phyloP scores from a whole-genome alignment of 2,888 invertebrate species.

The Platypus cylindrus region DNA sequence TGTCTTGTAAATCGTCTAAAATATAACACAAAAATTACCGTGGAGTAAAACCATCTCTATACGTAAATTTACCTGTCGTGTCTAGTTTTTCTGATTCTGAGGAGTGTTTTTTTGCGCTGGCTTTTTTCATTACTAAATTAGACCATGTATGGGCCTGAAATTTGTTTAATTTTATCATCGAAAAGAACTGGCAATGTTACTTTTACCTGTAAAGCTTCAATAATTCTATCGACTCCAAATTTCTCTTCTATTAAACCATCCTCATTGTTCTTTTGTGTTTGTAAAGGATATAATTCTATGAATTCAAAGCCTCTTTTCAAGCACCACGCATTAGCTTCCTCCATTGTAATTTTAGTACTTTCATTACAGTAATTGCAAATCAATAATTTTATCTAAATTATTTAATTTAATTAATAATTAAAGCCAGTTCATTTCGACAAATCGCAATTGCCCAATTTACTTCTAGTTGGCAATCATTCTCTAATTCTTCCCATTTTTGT shows the following conservation, averaged over 20 bases:
- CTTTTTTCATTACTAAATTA: slow-evolving; percentile 46
- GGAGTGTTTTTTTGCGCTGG: slow-evolving; percentile 11
- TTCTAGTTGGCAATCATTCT: slow-evolving; percentile 33
- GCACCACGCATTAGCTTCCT: slow-evolving; percentile 50
- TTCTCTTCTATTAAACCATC: slow-evolving; percentile 44
- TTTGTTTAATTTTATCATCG: too few species aligned
- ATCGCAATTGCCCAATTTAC: slow-evolving; percentile 24
- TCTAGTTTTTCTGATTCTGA: not conserved
- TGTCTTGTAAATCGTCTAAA: slow-evolving; percentile 26
- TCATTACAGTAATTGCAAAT: slow-evolving; percentile 41
- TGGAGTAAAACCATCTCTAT: slow-evolving; percentile 2
- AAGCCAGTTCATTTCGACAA: not conserved
- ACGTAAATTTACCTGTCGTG: not conserved
- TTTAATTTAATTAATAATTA: not conserved
- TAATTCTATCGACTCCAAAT: slow-evolving; percentile 50
- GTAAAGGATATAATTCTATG: slow-evolving; percentile 46
- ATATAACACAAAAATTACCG: not conserved
- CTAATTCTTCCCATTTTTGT: slow-evolving; percentile 26
- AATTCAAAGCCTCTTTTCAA: slow-evolving; percentile 53
- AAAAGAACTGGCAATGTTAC: not conserved
- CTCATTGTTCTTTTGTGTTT: slow-evolving; percentile 25
- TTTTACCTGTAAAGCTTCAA: slow-evolving; percentile 48
- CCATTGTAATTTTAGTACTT: slow-evolving; percentile 31
- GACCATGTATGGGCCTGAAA: slow-evolving; percentile 55
- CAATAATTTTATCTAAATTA: slow-evolving; percentile 34